Evolutionary conservation across 2,888 invertebrate genomes (phyloP), one percentile per base, ranked within the genome.

Genomic region (Mimachlamys varia): DNA sequence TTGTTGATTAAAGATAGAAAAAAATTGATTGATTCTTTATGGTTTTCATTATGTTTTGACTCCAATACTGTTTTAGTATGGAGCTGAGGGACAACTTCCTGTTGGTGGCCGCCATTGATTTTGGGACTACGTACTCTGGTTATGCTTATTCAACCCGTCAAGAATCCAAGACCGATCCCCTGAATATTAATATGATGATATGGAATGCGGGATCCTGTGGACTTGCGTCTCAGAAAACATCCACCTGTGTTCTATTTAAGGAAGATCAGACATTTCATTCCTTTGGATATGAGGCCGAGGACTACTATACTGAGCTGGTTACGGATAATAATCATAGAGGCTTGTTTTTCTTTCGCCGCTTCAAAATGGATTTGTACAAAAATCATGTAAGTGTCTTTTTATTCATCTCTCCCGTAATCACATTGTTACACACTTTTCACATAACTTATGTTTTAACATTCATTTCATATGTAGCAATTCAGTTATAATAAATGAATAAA

Each of bases 301-400:
- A 89, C 13, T 19, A 89, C 13, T 53, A 89, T 53, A 53, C 22
- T 22, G 89, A 89, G 10, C 89, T 89, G 19, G n/a, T 15, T 10
- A 2, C 37, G 53, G 89, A 89, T 2, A 33, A 89, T 15, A 53
- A 89, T 1, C 55, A 89, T 15, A n/a, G n/a, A 17, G 58, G 22
- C 22, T 89, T 55, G 89, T 89, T 89, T 53, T 89, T 55, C 58
- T 89, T 89, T 15, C 27, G 15, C 19, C 49, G 89, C 22, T 89
- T 89, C 55, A 89, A 89, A 89, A 89, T 89, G 89, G 17, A 7
- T 12, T 58, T 89, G 33, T 58, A 89, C 53, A 17, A n/a, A 53
- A 19, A 15, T 89, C 49, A 89, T 22, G 58, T 89, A 53, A 88
- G 88, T 88, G 15, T 0, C n/a, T n/a, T n/a, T n/a, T n/a, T n/a